These are phyloP conservation scores for Anoplopoma fimbria DNA, from an alignment of 2,113 vertebrate genomes.

Conservation along the genomic window DNA sequence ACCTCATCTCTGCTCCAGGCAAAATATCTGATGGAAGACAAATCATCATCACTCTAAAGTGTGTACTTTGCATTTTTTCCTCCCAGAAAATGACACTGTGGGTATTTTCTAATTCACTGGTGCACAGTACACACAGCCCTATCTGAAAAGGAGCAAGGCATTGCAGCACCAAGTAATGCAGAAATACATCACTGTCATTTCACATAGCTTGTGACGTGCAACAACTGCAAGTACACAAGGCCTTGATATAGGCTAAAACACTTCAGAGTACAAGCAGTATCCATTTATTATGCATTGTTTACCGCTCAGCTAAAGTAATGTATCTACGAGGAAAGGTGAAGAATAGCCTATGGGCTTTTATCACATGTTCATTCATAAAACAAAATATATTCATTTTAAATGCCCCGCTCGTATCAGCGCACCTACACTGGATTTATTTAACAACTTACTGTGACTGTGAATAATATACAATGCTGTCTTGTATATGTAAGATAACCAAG, in stretches of 20 bases:
- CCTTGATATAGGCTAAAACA: conserved; percentile 54
- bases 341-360: conserved; percentile 46
- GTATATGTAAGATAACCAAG: conserved; percentile 18
- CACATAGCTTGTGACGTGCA: conserved; percentile 30
- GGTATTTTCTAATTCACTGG: background rate
- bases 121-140: background rate
- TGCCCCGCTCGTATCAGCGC: conserved; percentile 8
- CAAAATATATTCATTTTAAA: conserved; percentile 59
- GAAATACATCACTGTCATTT: conserved; percentile 36
- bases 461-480: background rate
- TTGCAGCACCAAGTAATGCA: background rate
- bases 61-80: background rate
- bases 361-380: conserved; percentile 64
- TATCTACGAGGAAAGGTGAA: conserved; percentile 54
- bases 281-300: conserved; percentile 68
- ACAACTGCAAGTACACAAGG: conserved; percentile 31
- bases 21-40: background rate
- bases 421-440: conserved; percentile 26
- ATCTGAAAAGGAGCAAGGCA: background rate
- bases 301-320: conserved; percentile 41
- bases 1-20: background rate
- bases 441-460: conserved; percentile 9
- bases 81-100: background rate
- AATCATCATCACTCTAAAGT: background rate
- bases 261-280: conserved; percentile 56